Conservation (phyloP, 2,113 vertebrate species). For the Epinephelus lanceolatus region DNA sequence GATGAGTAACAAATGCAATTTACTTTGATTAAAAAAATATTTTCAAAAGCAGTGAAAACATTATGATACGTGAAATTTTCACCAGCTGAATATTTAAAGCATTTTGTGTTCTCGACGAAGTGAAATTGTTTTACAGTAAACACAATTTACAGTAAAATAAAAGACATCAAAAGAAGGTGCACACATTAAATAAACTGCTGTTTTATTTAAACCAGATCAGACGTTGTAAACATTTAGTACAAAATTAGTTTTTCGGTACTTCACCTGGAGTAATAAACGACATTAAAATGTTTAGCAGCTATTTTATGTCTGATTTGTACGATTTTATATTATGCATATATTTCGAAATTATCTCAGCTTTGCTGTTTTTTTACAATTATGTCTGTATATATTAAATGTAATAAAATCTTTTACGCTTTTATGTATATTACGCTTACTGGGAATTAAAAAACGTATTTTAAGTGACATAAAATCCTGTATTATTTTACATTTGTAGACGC, state of each 20-base stretch:
- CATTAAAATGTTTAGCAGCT: background rate
- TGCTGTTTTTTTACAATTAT: background rate
- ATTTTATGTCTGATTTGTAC: background rate
- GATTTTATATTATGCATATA: background rate
- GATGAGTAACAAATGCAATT: background rate
- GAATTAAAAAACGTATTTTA: background rate
- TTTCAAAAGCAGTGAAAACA: background rate
- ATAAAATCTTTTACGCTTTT: background rate
- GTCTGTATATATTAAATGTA: background rate
- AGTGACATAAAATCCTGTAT: background rate
- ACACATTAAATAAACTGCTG: background rate
- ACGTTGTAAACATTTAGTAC: background rate
- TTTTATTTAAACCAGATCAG: background rate
- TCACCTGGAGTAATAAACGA: background rate
- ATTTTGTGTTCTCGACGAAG: background rate
- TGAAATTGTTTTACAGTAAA: background rate
- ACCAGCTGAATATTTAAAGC: background rate
- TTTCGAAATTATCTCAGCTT: background rate
- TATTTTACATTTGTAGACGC: background rate
- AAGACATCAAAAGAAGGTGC: background rate
- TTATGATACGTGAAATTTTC: background rate
- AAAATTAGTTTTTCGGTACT: background rate
- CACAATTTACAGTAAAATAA: background rate
- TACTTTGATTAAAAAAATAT: background rate
- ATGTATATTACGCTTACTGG: background rate